Base-by-base conservation (phyloP, 2,113 vertebrate species). In the Gnathonemus longibarbis region DNA sequence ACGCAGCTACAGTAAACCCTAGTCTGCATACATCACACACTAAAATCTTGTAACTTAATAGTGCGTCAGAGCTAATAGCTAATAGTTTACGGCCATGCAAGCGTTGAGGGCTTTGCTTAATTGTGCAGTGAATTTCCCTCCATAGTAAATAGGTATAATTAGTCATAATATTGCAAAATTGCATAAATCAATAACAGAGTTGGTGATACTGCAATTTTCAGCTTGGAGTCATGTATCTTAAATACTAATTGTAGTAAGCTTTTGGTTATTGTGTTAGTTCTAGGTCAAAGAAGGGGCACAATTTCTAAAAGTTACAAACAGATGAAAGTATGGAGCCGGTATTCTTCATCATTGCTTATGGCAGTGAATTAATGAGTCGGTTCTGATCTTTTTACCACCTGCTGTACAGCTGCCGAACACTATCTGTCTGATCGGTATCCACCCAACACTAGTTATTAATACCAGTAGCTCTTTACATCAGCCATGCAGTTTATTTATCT, bases 311-410 rank as follows among this genome's bases (percentile, higher is more conserved):
- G 74, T 42, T 39, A 42, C 39, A 19, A 80, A 39, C 15, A 21
- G 35, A 80, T 80, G 31, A 80, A 80, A 42, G 74, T 80, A n/a
- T 80, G 17, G 13, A 80, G 35, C 13, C 6, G 35, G 35, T 80
- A 42, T 80, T 31, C 70, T 77, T 19, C 35, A 19, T 80, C 74
- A 80, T 80, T 21, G 74, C 74, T 42, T 35, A 39, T 39, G 74
- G 74, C 74, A 42, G 15, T 80, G 74, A 80, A 80, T 80, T 80
- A 42, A 77, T 77, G 70, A 31, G 31, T 66, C n/a, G 3, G 31
- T 77, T 77, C 70, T 77, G 70, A 77, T 77, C 31, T 80, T 80
- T 19, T 80, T 42, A 80, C 74, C 74, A 80, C 74, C 74, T 80
- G 74, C 74, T 39, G 74, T 42, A 42, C 15, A 80, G 74, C 31